Base-by-base conservation (phyloP, 1,140 invertebrate genomes). In the Battus philenor region DNA sequence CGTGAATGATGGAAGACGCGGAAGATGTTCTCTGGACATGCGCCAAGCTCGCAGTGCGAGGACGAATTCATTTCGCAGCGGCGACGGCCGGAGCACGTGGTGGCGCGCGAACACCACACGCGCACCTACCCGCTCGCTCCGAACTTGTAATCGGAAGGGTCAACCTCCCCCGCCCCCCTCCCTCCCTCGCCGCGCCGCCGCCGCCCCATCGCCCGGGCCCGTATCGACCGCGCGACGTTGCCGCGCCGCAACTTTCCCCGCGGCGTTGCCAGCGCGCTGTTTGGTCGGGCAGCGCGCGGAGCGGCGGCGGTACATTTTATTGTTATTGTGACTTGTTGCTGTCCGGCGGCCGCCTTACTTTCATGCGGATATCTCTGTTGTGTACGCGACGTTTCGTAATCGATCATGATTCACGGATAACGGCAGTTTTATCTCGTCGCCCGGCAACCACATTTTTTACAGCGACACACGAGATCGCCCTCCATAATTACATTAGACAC, bases 151-250 rank as follows among this genome's bases (percentile, higher is more conserved):
- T 55, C 34, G 52, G 59, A 59, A 59, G 59, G 59, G 59, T 63
- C 59, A 59, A 38, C 48, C 49, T 36, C 11, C 24, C 39, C 27
- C 44, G 38, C 48, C 39, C 44, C 13, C 15, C 38, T 32, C 44
- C 13, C 15, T 31, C 36, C 6, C 36, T 17, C 46, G 24, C 18
- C n/a, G 11, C 46, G 41, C 47, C 54, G 29, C n/a, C 45, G 12
- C 13, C 27, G 13, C 32, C 16, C 15, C 16, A 9, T 16, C 32
- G 33, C 33, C 17, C 33, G 9, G 33, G 33, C 16, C 20, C 16
- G 33, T 54, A 59, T 59, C 57, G 57, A 59, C 49, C 52, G 48
- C 38, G 57, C 58, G 54, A 41, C 57, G 68, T 72, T 72, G 68
- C 68, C 61, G 30, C 47, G 20, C 38, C 32, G 52, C 13, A 48